Evolutionary conservation across 1,140 invertebrate species (phyloP), one percentile per base, ranked within the genome.

Genomic region (Potamilus streckersoni): DNA sequence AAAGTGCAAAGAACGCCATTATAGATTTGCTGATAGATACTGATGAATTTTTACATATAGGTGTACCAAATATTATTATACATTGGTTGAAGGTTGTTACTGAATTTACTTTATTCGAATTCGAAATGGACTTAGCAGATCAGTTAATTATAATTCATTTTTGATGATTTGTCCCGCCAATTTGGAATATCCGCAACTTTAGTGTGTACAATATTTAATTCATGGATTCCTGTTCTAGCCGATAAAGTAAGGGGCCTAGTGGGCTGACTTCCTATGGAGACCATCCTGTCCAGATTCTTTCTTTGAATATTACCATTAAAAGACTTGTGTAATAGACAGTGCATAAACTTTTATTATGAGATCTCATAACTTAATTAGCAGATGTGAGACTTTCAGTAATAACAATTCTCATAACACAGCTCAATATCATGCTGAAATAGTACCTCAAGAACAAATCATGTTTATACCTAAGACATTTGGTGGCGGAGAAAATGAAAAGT

Each of bases 391-490:
- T 20, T 82, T 74, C 69, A 76, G 72, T 17, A 64, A 57, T n/a
- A 83, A 84, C 71, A 83, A 81, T 60, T 61, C 59, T 31, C 66
- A 80, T 62, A 81, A 84, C 63, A 82, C 83, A 17, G 60, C 67
- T 16, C 88, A 88, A 69, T 84, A 81, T 78, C 74, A 88, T 16
- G 75, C 87, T 23, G 86, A 77, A 27, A 85, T 83, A 62, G 83
- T 83, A 38, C 86, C 85, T 38, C 80, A 82, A 68, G 86, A 85
- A 17, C 71, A 76, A 31, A 80, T 88, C n/a, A 82, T 74, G 62
- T 88, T 76, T 74, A 69, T 87, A 19, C 87, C 86, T 16, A 75
- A 81, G 75, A 75, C 78, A n/a, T 87, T 76, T 72, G 81, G 81
- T 68, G 86, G 85, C 15, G 74, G 82, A 56, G 73, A 79, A 5